Evolutionary conservation across 2,888 invertebrate genomes (phyloP), one percentile per base, ranked within the genome.

Genomic region (Diabrotica balteata): DNA sequence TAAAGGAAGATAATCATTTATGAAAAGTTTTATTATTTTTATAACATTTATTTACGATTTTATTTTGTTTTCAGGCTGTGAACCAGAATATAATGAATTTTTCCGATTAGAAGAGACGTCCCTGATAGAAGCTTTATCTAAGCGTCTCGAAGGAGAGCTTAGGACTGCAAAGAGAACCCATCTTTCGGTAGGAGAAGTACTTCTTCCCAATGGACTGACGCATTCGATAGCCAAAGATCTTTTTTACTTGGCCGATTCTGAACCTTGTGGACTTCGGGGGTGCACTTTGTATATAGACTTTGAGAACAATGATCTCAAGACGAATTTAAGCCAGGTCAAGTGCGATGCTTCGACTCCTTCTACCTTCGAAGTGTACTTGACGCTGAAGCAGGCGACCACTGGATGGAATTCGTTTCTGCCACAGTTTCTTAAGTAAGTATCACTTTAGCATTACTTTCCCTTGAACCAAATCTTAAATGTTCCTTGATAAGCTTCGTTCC

Each of bases 221-320:
- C 88, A 90, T 70, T 86, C 91, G 72, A 91, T 95, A 72, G 90
- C 95, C 53, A 87, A 90, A 73, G 91, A 93, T 81, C 90, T 94
- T 68, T 87, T 94, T 67, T 87, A 88, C 66, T 89, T 93, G 85
- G 93, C 95, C 0, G 94, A 94, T 81, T 90, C 90, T 57, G 95
- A 96, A 84, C 95, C 95, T n/a, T 95, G 94, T 84, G 96, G 95
- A 60, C 88, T 95, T 49, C 86, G 93, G 75, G 95, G 95, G 43
- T 93, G 94, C 79, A 91, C 92, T 10, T 86, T 95, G 69, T 92
- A 90, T 82, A 91, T 95, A 67, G 91, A 92, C 83, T 92, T 94
- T 77, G 92, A 93, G 81, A 90, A 90, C 59, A 89, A 89, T 78
- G 87, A 86, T 63, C 84, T 87, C 72, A 87, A 87, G 82, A 87